These are phyloP conservation scores for Zootoca vivipara DNA, from an alignment of 2,113 vertebrate genomes.

Conservation along the genomic window DNA sequence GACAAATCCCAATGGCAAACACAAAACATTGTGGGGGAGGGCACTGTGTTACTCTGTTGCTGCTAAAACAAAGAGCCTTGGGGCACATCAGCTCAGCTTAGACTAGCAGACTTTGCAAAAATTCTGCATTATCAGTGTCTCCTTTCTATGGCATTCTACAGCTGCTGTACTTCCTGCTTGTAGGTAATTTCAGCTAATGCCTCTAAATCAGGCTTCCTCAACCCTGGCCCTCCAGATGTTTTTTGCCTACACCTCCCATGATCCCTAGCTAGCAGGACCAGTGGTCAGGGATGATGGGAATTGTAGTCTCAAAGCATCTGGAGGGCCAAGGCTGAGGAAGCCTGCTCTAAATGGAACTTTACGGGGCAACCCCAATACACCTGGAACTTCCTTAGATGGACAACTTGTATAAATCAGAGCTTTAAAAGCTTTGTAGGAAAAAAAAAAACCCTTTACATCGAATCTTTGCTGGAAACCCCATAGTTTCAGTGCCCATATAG, in stretches of 20 bases:
- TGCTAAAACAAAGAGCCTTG: background rate
- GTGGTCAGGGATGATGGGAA: too few relatives aligned
- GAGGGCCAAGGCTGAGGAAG: too few relatives aligned
- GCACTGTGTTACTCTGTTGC: background rate
- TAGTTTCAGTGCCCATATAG: background rate
- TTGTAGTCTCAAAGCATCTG: too few relatives aligned
- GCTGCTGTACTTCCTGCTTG: background rate
- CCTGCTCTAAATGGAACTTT: too few relatives aligned
- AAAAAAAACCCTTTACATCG: background rate
- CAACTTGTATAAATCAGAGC: too few relatives aligned
- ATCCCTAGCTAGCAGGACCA: too few relatives aligned
- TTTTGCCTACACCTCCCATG: too few relatives aligned
- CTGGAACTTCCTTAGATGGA: too few relatives aligned
- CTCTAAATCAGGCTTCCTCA: background rate
- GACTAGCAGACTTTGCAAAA: background rate
- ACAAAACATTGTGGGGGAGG: background rate
- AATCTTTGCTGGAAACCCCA: background rate
- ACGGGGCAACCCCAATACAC: too few relatives aligned
- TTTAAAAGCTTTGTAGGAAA: background rate
- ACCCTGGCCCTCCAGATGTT: too few relatives aligned
- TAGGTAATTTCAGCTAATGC: background rate
- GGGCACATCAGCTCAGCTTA: background rate
- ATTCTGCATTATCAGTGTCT: background rate
- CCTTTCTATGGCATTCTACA: background rate
- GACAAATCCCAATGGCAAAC: conserved; percentile 2